These are phyloP conservation scores for Bos taurus DNA, from an alignment of 2,113 vertebrate genomes.

Conservation along the genomic window ARS-UCD2.0 NC_037338.1:81527501-81528000, in stretches of 20 bases:
- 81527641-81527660: not conserved
- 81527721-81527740: not conserved
- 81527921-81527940: not conserved
- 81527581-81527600: not conserved
- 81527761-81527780: not conserved
- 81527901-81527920: not conserved
- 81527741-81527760: not conserved
- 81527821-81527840: not conserved
- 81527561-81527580: not conserved
- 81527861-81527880: not conserved
- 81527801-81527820: not conserved
- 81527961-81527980: not conserved
- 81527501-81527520: not conserved
- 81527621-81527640: not conserved
- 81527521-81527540: not conserved
- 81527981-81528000: not conserved
- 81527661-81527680: not conserved
- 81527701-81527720: not conserved
- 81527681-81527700: not conserved
- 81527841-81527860: not conserved
- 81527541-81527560: not conserved
- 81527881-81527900: not conserved
- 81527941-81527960: not conserved
- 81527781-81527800: not conserved
- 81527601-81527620: not conserved